Evolutionary conservation across 2,797 vertebrate genomes (phyloP).

Genomic region (Hippoglossus hippoglossus): DNA sequence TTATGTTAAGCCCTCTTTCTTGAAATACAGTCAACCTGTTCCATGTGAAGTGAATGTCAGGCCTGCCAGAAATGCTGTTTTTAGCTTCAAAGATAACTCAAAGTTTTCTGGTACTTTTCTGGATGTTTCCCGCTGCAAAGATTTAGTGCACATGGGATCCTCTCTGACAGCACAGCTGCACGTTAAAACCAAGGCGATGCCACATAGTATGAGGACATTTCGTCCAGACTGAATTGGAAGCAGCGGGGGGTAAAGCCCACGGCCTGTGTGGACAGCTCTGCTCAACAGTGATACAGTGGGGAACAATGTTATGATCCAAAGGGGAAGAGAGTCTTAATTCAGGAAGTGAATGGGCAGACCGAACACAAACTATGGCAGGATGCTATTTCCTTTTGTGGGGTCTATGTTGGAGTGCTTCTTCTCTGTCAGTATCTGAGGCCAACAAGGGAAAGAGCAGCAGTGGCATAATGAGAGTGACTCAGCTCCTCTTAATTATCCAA

Average conservation of each 20-base stretch:
- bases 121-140: constrained; percentile 27
- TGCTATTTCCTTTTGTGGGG: constrained; percentile 37
- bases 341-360: constrained; percentile 42
- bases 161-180: constrained; percentile 19
- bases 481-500: constrained; percentile 73
- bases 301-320: constrained; percentile 42
- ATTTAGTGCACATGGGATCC: constrained; percentile 33
- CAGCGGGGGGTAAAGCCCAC: constrained; percentile 17
- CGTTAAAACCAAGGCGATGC: constrained; percentile 6
- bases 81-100: constrained; percentile 44
- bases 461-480: constrained; percentile 55
- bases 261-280: constrained; percentile 52
- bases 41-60: constrained; percentile 8
- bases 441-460: constrained; percentile 18
- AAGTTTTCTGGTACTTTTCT: constrained; percentile 24
- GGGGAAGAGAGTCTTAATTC: constrained; percentile 41
- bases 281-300: constrained; percentile 43
- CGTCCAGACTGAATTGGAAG: constrained; percentile 33
- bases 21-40: constrained; percentile 32
- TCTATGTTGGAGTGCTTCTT: constrained; percentile 45
- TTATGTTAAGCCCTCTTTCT: constrained; percentile 6
- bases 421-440: constrained; percentile 47
- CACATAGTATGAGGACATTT: not conserved
- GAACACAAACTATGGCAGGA: constrained; percentile 26
- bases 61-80: constrained; percentile 32